Evolutionary conservation across 2,113 vertebrate species (phyloP), one percentile per base, ranked within the genome.

Genomic region (Phycodurus eques): DNA sequence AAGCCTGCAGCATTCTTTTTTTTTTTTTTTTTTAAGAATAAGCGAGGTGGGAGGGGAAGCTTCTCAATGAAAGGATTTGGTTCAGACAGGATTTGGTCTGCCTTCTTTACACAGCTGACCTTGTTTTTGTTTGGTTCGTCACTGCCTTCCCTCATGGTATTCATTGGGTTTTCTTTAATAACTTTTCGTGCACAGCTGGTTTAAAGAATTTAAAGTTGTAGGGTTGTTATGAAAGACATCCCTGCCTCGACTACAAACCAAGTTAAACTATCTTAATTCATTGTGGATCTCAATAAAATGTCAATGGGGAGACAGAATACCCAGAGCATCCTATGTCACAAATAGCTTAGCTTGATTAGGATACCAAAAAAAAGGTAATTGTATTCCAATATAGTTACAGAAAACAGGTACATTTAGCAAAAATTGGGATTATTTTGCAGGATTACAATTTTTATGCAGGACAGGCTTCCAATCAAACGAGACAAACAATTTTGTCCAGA

Each of bases 41-140:
- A 83, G 72, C 3, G 7, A 63, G 67, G n/a, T 39, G 51, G 42
- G n/a, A 74, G 72, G 70, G 72, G 71, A 65, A 64, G 74, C 64
- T 69, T 65, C n/a, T 27, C 47, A 43, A 51, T 47, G 8, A 77
- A 80, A 81, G 75, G 64, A 39, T 51, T 79, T 2, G 27, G 72
- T 67, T 83, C 62, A 77, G 67, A 72, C 22, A 7, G 67, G 78
- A 74, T 81, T 80, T 78, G 27, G 54, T 67, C 61, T 61, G 53
- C 63, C n/a, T 70, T 64, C 64, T 83, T 86, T 67, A 72, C 46
- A 70, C 67, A 72, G 64, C n/a, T 47, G 59, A 72, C 67, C 77
- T 74, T 73, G 14, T 62, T 65, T 67, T 46, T 56, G 44, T 46
- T 65, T 56, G 15, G 60, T 44, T 59, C n/a, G 20, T 4, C 31